Evolutionary conservation across 35 echinoderm and acorn worm species (phyloP).

Genomic region (Lytechinus pictus): DNA sequence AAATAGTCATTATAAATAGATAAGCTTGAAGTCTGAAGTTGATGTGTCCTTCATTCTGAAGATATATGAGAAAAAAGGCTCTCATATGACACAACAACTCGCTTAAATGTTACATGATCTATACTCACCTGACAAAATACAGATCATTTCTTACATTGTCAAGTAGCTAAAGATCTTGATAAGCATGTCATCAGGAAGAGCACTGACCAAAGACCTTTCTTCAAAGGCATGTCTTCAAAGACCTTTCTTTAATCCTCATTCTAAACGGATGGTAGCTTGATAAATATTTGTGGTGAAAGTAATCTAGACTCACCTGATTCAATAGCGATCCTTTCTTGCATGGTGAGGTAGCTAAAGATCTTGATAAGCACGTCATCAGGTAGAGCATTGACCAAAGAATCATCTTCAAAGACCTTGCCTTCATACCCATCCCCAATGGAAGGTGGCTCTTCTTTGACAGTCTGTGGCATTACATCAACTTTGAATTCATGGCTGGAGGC

Average conservation of each 20-base stretch:
- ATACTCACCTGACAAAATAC: conserved; percentile 17
- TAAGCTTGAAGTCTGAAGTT: too few relatives aligned
- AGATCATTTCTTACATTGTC: not conserved
- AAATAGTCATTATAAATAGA: too few relatives aligned
- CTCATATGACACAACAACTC: too few relatives aligned
- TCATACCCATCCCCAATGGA: not conserved
- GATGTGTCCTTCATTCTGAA: too few relatives aligned
- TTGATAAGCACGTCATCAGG: conserved; percentile 42
- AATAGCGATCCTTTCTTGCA: not conserved
- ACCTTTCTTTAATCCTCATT: too few relatives aligned
- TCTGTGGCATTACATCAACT: not conserved
- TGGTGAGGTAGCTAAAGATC: conserved; percentile 35
- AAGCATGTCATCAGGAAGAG: conserved; percentile 12
- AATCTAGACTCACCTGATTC: conserved; percentile 23
- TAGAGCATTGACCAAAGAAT: not conserved
- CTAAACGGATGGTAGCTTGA: too few relatives aligned
- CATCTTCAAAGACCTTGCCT: not conserved
- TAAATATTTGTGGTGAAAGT: too few relatives aligned
- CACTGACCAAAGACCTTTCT: too few relatives aligned
- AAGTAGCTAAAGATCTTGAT: conserved; percentile 37
- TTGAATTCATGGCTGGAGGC: not conserved
- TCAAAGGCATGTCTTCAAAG: too few relatives aligned
- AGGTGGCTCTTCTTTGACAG: not conserved
- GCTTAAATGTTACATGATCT: not conserved
- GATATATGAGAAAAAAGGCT: too few relatives aligned